Base-by-base conservation (phyloP, 2,113 vertebrate genomes). In the Corythaeola cristata region DNA sequence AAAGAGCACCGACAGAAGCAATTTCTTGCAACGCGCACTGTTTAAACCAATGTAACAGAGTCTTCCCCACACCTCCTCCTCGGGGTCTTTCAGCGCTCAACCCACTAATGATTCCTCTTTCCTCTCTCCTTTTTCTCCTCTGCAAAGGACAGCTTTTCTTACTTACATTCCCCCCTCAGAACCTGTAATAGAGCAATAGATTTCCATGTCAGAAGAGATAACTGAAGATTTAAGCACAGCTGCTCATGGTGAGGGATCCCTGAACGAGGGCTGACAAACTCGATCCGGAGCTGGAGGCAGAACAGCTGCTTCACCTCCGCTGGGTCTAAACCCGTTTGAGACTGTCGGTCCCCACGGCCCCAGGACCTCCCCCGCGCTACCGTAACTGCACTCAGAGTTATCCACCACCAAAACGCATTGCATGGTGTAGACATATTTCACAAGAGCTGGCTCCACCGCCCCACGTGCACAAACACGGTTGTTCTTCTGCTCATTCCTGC, bases 401-500 rank as follows among this genome's bases (percentile, higher is more conserved):
- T 4, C 28, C 50, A 4, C 8, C 50, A 24, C 35, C 24, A 28
- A 30, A 35, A 49, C 0, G 21, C 39, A 5, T 2, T 5, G 39
- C 1, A 1, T 6, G 24, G 10, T 2, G 9, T 8, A 11, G 63
- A 30, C 6, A 1, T 1, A 21, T 5, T 33, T 15, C 62, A 4
- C 1, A 30, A 50, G n/a, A 32, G 47, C 60, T 13, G 33, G 33
- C 68, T 53, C 7, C 2, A 15, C 60, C 12, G 1, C 21, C n/a
- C 21, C 27, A 11, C 3, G 3, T 5, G 22, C 60, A 45, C 37
- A 39, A 21, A 27, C 2, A 26, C 39, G 12, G 59, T 28, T 19
- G 8, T 45, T 74, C 35, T 53, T 27, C 41, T 20, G 56, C 7
- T 75, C 68, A 21, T 24, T 37, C 90, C 77, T 24, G 41, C 47